These are phyloP conservation scores for Saccostrea glomerata DNA, from an alignment of 1,140 invertebrate genomes.

Conservation along the genomic window DNA sequence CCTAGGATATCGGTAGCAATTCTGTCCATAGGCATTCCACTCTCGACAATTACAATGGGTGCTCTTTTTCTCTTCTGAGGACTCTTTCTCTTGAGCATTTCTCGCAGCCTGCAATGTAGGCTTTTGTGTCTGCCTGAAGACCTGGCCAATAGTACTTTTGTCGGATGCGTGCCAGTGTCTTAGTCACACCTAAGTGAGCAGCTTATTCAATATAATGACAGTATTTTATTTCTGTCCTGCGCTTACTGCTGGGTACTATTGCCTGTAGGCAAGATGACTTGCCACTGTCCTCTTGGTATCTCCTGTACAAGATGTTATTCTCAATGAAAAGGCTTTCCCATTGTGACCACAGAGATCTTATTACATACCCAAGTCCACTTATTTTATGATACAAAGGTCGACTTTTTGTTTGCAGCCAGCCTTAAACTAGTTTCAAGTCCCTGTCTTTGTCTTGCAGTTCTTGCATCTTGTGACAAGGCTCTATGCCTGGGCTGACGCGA, in stretches of 20 bases:
- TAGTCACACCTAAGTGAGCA: conserved; percentile 3
- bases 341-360: not conserved
- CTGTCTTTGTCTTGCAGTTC: not conserved
- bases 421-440: not conserved
- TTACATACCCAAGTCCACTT: not conserved
- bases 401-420: not conserved
- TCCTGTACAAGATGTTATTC: not conserved
- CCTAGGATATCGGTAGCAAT: no score
- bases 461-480: not conserved
- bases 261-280: not conserved
- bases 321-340: not conserved
- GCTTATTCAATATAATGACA: not conserved
- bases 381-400: not conserved
- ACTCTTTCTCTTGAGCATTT: conserved; percentile 19
- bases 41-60: not conserved
- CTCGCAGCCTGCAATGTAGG: no score
- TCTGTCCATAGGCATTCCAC: not conserved
- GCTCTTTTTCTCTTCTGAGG: conserved; percentile 47
- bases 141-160: conserved; percentile 47
- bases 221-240: not conserved
- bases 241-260: not conserved
- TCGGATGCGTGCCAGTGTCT: not conserved
- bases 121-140: not conserved
- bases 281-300: not conserved
- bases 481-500: not conserved